Evolutionary conservation across 2,888 invertebrate species (phyloP), one percentile per base, ranked within the genome.

Genomic region (Flexamia atlantica): DNA sequence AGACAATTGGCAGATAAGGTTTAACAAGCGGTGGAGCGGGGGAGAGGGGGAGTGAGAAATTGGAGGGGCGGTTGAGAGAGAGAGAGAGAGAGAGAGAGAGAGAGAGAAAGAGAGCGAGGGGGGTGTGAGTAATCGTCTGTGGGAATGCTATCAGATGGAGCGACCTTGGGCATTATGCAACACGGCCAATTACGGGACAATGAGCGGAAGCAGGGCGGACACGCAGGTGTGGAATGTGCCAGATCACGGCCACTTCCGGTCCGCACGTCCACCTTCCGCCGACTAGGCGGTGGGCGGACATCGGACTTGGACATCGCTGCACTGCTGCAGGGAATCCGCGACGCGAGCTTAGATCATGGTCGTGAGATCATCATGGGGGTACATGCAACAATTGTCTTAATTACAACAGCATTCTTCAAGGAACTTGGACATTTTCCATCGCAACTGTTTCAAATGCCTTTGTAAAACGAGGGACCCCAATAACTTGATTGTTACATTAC

Each of bases 91-190:
- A 50, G 17, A n/a, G n/a, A 50, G 14, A n/a, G 50, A 12, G 14
- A 17, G 50, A 50, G 12, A 17, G 4, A 9, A 9, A 36, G 57
- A 57, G 57, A 23, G 64, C 10, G 7, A 30, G 64, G 14, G 64
- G 30, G 64, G 30, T 64, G 64, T 64, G 64, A 64, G 64, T 64
- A 64, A 64, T 64, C 64, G 64, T 64, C 64, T 64, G 64, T 64
- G 64, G 64, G 64, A 64, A 64, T 30, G 64, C 40, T 70, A 70
- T 70, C 70, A 70, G 70, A 70, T 70, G 46, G 46, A 46, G 57
- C 50, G 79, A 79, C 79, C 79, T 79, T 79, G 79, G 79, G 57
- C 79, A 36, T 79, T 79, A 79, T 57, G 79, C 57, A 79, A 79
- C 12, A 57, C 3, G 14, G 74, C 30, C 79, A 50, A 76, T 76